Conservation (phyloP, 2,797 vertebrate genomes). For the Megaceryle alcyon region DNA sequence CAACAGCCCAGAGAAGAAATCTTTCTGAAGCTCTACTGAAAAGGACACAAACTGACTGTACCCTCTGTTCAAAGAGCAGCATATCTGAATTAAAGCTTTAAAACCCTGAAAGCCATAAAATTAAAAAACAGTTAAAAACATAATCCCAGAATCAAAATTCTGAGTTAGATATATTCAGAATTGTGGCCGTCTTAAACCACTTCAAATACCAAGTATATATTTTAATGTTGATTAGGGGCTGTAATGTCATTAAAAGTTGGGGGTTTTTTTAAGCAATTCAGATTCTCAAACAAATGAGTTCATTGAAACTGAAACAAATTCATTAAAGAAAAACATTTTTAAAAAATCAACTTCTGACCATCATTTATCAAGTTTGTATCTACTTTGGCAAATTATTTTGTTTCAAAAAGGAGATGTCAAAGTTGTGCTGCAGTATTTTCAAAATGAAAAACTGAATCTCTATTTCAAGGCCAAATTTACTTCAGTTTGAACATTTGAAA, state of each 20-base stretch:
- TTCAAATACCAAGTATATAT: not conserved
- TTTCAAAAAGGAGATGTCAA: not conserved
- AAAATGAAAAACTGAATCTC: not conserved
- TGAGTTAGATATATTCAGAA: not conserved
- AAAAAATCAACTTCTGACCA: not conserved
- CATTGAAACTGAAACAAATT: not conserved
- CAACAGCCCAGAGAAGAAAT: not conserved
- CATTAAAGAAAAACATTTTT: no score
- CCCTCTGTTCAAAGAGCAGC: not conserved
- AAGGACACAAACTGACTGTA: not conserved
- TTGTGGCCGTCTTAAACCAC: not conserved
- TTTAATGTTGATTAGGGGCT: not conserved
- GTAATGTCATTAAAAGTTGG: rapidly evolving
- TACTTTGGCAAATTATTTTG: not conserved
- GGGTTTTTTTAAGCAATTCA: not conserved
- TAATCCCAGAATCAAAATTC: not conserved
- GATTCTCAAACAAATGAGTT: not conserved
- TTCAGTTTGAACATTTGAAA: not conserved
- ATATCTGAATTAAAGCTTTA: not conserved
- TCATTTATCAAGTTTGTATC: not conserved
- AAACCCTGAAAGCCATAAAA: not conserved
- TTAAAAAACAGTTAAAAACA: not conserved
- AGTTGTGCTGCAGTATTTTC: not conserved
- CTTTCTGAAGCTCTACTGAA: not conserved
- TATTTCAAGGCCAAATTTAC: not conserved